Evolutionary conservation across 2,888 invertebrate genomes (phyloP), one percentile per base, ranked within the genome.

Genomic region (Abscondita cerata): DNA sequence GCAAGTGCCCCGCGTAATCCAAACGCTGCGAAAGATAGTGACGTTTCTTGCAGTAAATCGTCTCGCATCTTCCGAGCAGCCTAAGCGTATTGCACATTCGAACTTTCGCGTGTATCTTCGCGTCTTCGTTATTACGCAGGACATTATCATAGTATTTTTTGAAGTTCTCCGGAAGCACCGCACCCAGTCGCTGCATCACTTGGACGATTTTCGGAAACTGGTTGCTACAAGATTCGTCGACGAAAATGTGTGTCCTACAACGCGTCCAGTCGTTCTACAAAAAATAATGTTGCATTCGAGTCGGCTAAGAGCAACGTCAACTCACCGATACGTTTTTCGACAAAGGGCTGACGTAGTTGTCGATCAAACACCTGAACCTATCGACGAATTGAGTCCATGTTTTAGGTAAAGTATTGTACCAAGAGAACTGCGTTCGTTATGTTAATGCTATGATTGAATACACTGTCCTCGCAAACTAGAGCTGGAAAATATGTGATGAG

Each of bases 391-490:
- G 83, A 0, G 89, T 87, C 77, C 88, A 89, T 0, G 84, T 80
- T 19, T 79, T 72, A 0, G 90, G 88, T 67, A 93, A 76, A 1
- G 90, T 89, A 78, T 86, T 92, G 75, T 93, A 94, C 82, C 20
- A 93, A 78, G 70, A 86, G 83, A 51, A 85, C 82, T 0, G 89
- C 89, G 75, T 90, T 84, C 0, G 85, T 86, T 4, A 92, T 81
- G 59, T 85, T 83, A 53, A 92, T 73, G 66, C 88, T 85, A 0
- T 81, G 81, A 47, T 74, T 71, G 52, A 91, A 80, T 69, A 87
- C 83, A 11, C 82, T 81, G 75, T 93, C 93, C n/a, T 88, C 87
- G 70, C 89, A 88, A 4, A 93, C 81, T 11, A 92, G 78, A n/a
- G 76, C 79, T 78, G 58, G 38, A 74, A 88, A n/a, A 78, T 19